phyloP scores from a whole-genome alignment of 2,113 vertebrate genomes.

The Varanus komodoensis region DNA sequence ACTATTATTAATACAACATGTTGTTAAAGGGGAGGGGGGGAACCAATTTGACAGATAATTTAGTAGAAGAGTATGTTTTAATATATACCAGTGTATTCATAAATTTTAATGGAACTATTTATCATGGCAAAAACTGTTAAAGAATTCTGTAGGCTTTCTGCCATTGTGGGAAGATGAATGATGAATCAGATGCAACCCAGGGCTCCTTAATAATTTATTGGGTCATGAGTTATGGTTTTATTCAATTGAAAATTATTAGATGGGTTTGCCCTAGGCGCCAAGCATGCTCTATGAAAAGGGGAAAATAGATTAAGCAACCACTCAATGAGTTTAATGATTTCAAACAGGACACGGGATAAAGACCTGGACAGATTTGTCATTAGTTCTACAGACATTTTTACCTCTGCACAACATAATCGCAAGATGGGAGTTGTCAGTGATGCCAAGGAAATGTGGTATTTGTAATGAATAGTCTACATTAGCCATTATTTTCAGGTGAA shows the following conservation, averaged over 20 bases:
- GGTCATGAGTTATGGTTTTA: conserved; percentile 83
- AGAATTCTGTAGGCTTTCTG: conserved; percentile 73
- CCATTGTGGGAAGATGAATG: conserved; percentile 72
- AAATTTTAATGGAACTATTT: conserved; percentile 79
- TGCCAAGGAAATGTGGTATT: conserved; percentile 60
- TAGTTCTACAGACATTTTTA: conserved; percentile 76
- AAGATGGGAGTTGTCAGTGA: conserved; percentile 66
- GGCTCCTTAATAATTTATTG: conserved; percentile 82
- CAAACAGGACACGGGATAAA: conserved; percentile 72
- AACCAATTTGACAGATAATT: conserved; percentile 61
- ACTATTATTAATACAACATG: conserved; percentile 51
- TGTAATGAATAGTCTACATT: conserved; percentile 57
- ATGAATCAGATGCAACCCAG: conserved; percentile 71
- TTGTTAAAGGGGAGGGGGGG: conserved; percentile 23
- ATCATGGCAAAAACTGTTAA: conserved; percentile 69
- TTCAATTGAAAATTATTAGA: conserved; percentile 84
- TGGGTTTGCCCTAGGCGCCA: conserved; percentile 75
- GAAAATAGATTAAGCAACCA: conserved; percentile 83
- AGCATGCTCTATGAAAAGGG: conserved; percentile 70
- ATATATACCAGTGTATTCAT: conserved; percentile 66
- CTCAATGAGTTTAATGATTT: conserved; percentile 79
- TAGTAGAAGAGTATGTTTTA: conserved; percentile 62
- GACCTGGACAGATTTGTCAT: conserved; percentile 71
- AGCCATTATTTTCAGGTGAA: conserved; percentile 62
- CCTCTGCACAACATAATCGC: conserved; percentile 71